Percentiles rank a stretch among this genome's conserved stretches.
Evolutionary conservation across 2,888 invertebrate species (phyloP).

Genomic region (Tipula confusa): DNA sequence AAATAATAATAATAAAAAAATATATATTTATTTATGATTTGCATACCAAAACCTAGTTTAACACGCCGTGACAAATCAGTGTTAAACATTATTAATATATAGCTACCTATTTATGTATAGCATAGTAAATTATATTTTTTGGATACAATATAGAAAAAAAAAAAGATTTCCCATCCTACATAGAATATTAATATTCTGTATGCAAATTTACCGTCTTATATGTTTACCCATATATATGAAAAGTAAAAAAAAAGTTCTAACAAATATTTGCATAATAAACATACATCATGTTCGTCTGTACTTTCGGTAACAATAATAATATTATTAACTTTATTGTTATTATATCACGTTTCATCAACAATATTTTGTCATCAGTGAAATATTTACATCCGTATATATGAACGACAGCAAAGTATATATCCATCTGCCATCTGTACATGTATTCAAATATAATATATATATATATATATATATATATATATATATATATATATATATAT

Average conservation of each 20-base stretch:
- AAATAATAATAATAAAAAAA: no score
- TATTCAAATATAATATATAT: not conserved
- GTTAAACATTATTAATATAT: not conserved
- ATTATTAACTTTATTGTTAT: constrained; percentile 20
- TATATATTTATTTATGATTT: not conserved
- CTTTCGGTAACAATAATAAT: not conserved
- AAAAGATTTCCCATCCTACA: not conserved
- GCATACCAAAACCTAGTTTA: not conserved
- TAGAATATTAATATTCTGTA: not conserved
- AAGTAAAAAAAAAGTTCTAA: not conserved
- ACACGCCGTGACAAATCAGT: not conserved
- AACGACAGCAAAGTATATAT: not conserved
- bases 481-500: no score
- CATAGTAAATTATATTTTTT: not conserved
- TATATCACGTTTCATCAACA: not conserved
- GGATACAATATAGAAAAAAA: not conserved
- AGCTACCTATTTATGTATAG: no score
- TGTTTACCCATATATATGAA: not conserved
- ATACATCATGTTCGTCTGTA: not conserved
- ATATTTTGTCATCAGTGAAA: constrained; percentile 25
- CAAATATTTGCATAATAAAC: not conserved
- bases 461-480: not conserved
- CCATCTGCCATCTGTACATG: not conserved
- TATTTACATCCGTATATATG: not conserved
- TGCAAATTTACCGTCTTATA: not conserved